A percentile compares a stretch with the other conserved stretches of the same genome.
phyloP scores from a whole-genome alignment of 1,140 invertebrate genomes.

The Apis dorsata region DNA sequence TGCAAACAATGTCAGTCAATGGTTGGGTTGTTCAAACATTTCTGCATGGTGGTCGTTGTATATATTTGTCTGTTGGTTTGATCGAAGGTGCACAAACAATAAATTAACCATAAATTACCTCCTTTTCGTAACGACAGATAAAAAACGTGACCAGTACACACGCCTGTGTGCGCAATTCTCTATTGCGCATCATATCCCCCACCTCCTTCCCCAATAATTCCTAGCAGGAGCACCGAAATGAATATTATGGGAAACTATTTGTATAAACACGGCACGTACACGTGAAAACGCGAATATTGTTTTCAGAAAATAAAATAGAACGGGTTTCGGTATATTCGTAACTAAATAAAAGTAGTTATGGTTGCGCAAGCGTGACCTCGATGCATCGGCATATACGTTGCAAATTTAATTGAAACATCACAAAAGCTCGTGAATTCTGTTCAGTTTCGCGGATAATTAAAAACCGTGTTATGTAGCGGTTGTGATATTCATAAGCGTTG shows the following conservation, averaged over 20 bases:
- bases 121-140: constrained; percentile 12
- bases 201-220: too few species aligned
- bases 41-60: constrained; percentile 43
- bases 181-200: neutral
- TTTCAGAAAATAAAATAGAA: constrained; percentile 1
- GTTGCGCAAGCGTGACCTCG: neutral
- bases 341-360: constrained; percentile 15
- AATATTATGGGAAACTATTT: constrained; percentile 3
- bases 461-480: neutral
- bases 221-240: neutral
- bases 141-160: constrained; percentile 1
- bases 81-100: constrained; percentile 32
- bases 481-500: neutral
- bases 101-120: constrained; percentile 53
- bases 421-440: constrained; percentile 2
- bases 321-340: constrained; percentile 1
- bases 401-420: constrained; percentile 34
- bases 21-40: constrained; percentile 34
- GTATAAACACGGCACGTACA: neutral
- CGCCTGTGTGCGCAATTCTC: neutral
- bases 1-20: constrained; percentile 38
- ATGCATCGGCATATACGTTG: neutral
- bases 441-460: constrained; percentile 23
- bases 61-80: constrained; percentile 52
- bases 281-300: neutral